Base-by-base conservation (phyloP, 1,140 invertebrate genomes). In the Hylaeus volcanicus region DNA sequence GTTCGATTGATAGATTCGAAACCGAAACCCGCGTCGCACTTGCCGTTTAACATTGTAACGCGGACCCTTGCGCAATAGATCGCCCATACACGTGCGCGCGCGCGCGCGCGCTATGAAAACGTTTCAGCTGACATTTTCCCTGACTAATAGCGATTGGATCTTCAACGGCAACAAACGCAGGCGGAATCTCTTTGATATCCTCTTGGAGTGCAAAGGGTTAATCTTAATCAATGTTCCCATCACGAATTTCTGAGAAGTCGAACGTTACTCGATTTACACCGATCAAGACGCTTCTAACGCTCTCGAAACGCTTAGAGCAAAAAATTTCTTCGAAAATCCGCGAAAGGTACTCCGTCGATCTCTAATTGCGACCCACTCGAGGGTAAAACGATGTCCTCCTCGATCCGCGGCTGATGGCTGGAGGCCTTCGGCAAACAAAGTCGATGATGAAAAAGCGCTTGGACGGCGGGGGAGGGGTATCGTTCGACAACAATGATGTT, bases 401-500 rank as follows among this genome's bases (percentile, higher is more conserved):
- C 71, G 77, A 73, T 73, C 69, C 60, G 9, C 48, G 48, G 51
- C 70, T 73, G 73, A 73, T 73, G 70, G 69, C 70, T 51, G 14
- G 43, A 6, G 48, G 15, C n/a, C 66, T 26, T 37, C 37, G 56
- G 68, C 66, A 78, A 78, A 76, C 69, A 76, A 65, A 51, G 55
- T 37, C 41, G 55, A 48, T 37, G 51, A 72, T 26, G 69, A 72
- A 60, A 78, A 72, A 64, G 15, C 58, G 43, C 39, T 12, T 6
- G 45, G 8, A 26, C 3, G n/a, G 45, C 26, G 15, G 37, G 2
- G 15, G 14, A 66, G 11, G 45, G 48, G n/a, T 79, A 85, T 78
- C 69, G 84, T 79, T 70, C 75, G 82, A 71, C 74, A 82, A 88
- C 85, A 78, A 82, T 84, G 78, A 88, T 89, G 84, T 88, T 90